Evolutionary conservation across 2,113 vertebrate genomes (phyloP), one percentile per base, ranked within the genome.

Genomic region (Thryonomys swinderianus): DNA sequence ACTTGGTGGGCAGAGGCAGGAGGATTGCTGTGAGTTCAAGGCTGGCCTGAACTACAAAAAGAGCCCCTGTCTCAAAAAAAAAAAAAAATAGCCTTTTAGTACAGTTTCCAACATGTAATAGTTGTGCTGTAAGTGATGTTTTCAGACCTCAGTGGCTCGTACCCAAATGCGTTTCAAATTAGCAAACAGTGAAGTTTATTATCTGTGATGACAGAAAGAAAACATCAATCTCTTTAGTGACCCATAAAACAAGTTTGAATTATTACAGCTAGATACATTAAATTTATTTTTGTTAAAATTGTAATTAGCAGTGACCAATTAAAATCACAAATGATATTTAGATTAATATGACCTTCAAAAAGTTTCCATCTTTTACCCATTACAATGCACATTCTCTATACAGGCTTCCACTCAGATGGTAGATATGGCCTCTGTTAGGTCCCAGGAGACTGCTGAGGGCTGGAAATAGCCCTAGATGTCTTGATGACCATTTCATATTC

Each of bases 221-320:
- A n/a, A 51, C 59, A 45, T 69, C 62, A 64, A 23, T 73, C 67
- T 82, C 48, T 95, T 69, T 57, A 82, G 37, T 62, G 21, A 86
- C 67, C 66, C 79, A 27, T 76, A 82, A 93, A 89, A 32, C 45
- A 64, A 57, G 37, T 66, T 48, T 84, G 71, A 82, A 78, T 93
- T 81, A 37, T 71, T 89, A 91, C 25, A 94, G 17, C 88, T 93
- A 73, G 57, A 76, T 40, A 57, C 73, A 83, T 45, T 76, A 32
- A 57, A 74, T 69, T 90, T 82, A 45, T 4, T 27, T 42, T 59
- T 73, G 20, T 90, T 73, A 81, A 20, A 81, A 30, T 42, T 67
- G 67, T 27, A 93, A 91, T 81, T 62, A 67, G 66, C 93, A 85
- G 13, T 91, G 80, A 73, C 27, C 27, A 42, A n/a, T 37, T 90